Base-by-base conservation (phyloP, 2,113 vertebrate genomes). In the Aleadryas rufinucha region DNA sequence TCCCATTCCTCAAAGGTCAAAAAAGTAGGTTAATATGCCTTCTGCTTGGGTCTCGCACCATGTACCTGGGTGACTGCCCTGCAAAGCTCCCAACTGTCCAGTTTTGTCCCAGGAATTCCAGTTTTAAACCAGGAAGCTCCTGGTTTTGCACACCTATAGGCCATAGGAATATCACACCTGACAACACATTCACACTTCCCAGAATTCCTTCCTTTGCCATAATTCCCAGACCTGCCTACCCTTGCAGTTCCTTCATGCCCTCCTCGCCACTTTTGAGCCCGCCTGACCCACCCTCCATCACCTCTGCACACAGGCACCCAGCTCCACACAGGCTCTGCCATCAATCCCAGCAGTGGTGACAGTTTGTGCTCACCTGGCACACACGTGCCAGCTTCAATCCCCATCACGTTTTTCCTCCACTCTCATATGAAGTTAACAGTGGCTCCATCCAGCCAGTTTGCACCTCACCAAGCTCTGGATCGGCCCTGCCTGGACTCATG, bases 1-100 rank as follows among this genome's bases (percentile, higher is more conserved):
- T 95, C 90, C 42, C 1, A 37, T 59, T 74, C 93, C 94, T 89
- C 84, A 90, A 93, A 95, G 90, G 93, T 96, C 91, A 95, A 3
- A 4, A 27, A 97, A 93, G 64, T 93, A 89, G 94, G 95, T 95
- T 92, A 95, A 95, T 82, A 37, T 90, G 89, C 83, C 96, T 95
- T 74, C 54, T 2, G 10, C 79, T 66, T 27, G 33, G 24, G 71
- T 27, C 71, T 35, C 9, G 5, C 78, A 20, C 12, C 5, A 11
- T 0, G 0, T 3, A 17, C 30, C 33, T 24, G 4, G 17, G 83
- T 31, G 83, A 39, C 13, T 30, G 17, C 30, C 19, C 74, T 42
- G 35, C 53, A 81, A 30, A 81, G 56, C 37, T 65, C 52, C 35
- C 75, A 49, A 18, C n/a, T 19, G 24, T 1, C 39, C 50, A 15